Conservation (phyloP, 1,140 invertebrate genomes). For the Heliconius himera region DNA sequence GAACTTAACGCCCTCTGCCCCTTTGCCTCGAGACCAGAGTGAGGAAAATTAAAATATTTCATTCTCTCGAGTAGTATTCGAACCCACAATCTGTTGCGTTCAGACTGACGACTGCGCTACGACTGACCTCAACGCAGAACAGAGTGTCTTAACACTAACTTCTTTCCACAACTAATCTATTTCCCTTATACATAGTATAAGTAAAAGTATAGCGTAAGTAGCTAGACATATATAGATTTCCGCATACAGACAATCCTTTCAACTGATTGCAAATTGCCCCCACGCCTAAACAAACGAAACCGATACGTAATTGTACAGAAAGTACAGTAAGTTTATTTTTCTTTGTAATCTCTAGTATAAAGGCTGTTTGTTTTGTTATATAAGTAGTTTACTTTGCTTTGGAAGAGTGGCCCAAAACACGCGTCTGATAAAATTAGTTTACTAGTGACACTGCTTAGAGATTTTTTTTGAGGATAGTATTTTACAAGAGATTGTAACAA, state of each 20-base stretch:
- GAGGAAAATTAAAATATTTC: too few species aligned
- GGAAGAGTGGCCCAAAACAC: constrained; percentile 21
- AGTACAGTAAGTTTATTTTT: constrained; percentile 20
- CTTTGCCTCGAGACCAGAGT: too few species aligned
- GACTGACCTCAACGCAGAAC: too few species aligned
- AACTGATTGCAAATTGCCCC: constrained; percentile 11
- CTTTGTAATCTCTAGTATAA: constrained; percentile 22
- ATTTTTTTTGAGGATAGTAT: neutral
- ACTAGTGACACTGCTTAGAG: neutral
- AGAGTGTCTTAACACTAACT: too few species aligned
- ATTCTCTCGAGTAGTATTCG: too few species aligned
- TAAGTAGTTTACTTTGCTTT: constrained; percentile 10
- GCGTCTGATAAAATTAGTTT: constrained; percentile 25
- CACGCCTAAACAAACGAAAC: constrained; percentile 8
- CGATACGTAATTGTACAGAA: constrained; percentile 2
- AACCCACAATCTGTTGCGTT: too few species aligned
- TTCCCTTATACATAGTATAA: neutral
- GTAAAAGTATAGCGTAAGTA: neutral
- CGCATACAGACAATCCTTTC: constrained; percentile 4
- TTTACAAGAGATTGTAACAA: neutral
- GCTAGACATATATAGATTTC: neutral
- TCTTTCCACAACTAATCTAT: neutral
- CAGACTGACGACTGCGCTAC: too few species aligned
- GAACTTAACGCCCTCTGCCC: too few species aligned
- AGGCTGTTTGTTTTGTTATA: neutral